Evolutionary conservation across 2,888 invertebrate species (phyloP), one percentile per base, ranked within the genome.

Genomic region (Unio pictorum): DNA sequence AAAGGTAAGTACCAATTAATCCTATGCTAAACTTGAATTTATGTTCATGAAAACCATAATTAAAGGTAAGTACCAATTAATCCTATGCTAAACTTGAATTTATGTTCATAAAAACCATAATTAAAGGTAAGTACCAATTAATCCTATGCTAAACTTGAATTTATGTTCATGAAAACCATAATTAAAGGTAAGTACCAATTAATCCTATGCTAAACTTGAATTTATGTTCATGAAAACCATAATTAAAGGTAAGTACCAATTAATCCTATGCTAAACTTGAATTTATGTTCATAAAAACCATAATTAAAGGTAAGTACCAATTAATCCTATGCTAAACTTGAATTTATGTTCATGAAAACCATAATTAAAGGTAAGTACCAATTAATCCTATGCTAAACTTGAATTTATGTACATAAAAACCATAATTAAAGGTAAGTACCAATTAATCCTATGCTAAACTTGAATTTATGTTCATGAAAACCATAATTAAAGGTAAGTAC

Each of bases 41-140:
- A n/a, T n/a, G n/a, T n/a, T n/a, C 89, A 92, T 98, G 74, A 98
- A 98, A 89, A 95, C 94, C 67, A 94, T 97, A 64, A 97, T 98
- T 74, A 98, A 97, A 92, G 93, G 93, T 93, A 83, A 72, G 62
- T 23, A 56, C 11, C 11, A 45, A 15, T 45, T 45, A 45, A 45
- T 45, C 45, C 15, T 45, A 45, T n/a, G n/a, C n/a, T n/a, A n/a
- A 45, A 45, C 45, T 45, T 11, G 45, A 1, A 45, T 15, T 45
- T 45, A 15, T 15, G 3, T 45, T 45, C 45, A 45, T 45, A 15
- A 45, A 45, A 45, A 23, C 23, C 23, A 23, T 23, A 23, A 23
- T 23, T 23, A 23, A 23, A 92, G 93, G 93, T 93, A 83, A 72
- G 62, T 23, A 56, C 11, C 11, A 45, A 15, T 45, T 45, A 45